These are phyloP conservation scores for Oophaga pumilio DNA, from an alignment of 2,113 vertebrate genomes.

Conservation along the genomic window DNA sequence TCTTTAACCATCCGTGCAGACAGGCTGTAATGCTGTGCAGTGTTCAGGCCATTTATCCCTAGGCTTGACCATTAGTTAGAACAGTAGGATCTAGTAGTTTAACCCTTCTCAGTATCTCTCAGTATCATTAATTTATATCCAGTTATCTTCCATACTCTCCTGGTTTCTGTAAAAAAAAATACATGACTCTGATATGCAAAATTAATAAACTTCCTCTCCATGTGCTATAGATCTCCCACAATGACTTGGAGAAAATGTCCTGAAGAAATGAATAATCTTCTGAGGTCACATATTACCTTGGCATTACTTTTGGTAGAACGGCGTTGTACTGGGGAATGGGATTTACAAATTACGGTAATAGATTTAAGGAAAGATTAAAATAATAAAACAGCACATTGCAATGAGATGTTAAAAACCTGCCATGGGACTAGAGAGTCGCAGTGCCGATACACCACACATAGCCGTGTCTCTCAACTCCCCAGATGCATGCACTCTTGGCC, in stretches of 20 bases:
- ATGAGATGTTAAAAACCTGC: no score
- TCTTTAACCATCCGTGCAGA: background rate
- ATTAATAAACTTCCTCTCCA: background rate
- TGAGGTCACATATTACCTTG: background rate
- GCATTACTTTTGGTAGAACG: background rate
- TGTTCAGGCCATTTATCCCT: background rate
- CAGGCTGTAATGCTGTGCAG: background rate
- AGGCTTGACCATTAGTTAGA: background rate
- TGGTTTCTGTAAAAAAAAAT: background rate
- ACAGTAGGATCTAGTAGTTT: background rate
- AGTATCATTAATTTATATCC: background rate
- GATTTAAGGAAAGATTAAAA: background rate
- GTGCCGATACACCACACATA: no score
- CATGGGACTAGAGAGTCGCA: no score
- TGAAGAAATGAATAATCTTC: background rate
- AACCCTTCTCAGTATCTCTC: background rate
- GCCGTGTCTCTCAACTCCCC: no score
- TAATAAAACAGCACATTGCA: no score
- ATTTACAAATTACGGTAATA: background rate
- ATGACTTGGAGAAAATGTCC: background rate
- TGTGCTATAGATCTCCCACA: background rate
- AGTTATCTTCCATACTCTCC: background rate
- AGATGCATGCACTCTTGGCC: no score
- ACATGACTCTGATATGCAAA: background rate
- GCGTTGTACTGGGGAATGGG: background rate